A percentile compares a stretch with the other conserved stretches of the same genome.
These are phyloP conservation scores for Hirtodrosophila alboralis DNA, from an alignment of 2,888 invertebrate species.

Conservation along the genomic window DNA sequence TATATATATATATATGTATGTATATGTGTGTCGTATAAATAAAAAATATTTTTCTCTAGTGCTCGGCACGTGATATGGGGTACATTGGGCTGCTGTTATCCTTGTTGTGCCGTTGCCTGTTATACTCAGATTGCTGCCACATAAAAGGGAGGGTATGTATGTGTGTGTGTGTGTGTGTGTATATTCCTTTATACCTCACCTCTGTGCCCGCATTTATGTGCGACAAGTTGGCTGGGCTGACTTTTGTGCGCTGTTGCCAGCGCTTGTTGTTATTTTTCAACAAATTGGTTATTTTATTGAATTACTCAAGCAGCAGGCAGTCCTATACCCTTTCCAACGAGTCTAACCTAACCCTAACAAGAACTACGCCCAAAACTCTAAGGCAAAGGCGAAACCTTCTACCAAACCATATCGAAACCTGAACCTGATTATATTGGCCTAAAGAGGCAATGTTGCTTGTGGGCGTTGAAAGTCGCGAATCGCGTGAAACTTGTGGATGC, in stretches of 20 bases:
- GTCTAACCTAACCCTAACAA: too few relatives aligned
- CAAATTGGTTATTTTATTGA: constrained; percentile 80
- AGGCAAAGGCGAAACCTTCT: too few relatives aligned
- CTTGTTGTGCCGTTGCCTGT: constrained; percentile 36
- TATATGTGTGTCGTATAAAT: constrained; percentile 41
- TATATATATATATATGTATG: too few relatives aligned
- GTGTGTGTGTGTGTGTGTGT: too few relatives aligned
- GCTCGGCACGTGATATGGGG: constrained; percentile 70
- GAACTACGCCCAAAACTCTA: too few relatives aligned
- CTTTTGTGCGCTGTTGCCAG: constrained; percentile 51
- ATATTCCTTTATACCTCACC: not conserved
- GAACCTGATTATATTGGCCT: constrained; percentile 71
- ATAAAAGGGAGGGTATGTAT: constrained; percentile 2
- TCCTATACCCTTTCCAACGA: too few relatives aligned
- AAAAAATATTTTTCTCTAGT: constrained; percentile 73
- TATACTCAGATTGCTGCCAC: constrained; percentile 53
- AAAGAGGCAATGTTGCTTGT: constrained; percentile 39
- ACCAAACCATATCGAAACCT: constrained; percentile 14
- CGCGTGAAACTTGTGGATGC: constrained; percentile 31
- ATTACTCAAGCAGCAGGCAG: constrained; percentile 77
- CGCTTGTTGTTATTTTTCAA: constrained; percentile 75
- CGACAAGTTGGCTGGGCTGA: constrained; percentile 66
- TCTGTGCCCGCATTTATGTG: constrained; percentile 38
- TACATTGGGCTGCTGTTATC: constrained; percentile 44
- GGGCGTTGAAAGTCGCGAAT: constrained; percentile 41